Percentiles rank a stretch among this genome's conserved stretches.
Evolutionary conservation across 2,797 vertebrate genomes (phyloP).

Genomic region (Hipposideros larvatus): DNA sequence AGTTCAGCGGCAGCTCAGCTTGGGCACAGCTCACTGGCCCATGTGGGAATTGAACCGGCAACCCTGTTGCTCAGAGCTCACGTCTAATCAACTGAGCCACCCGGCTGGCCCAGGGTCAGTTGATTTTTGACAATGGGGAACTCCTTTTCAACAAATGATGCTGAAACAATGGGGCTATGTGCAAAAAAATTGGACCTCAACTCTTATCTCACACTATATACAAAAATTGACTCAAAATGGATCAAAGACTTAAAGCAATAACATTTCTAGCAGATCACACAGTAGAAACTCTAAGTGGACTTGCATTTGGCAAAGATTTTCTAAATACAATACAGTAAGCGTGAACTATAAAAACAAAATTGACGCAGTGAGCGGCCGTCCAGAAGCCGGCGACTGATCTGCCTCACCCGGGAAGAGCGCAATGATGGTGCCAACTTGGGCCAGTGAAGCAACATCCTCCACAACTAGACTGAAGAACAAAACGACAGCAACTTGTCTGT

Average conservation of each 20-base stretch:
- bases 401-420: too few species aligned
- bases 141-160: slow-evolving; percentile 28
- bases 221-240: background rate
- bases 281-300: background rate
- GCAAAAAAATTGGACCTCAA: background rate
- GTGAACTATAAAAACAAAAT: slow-evolving; percentile 21
- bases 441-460: too few species aligned
- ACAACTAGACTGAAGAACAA: too few species aligned
- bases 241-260: slow-evolving; percentile 6
- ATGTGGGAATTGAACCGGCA: too few species aligned
- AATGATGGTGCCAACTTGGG: too few species aligned
- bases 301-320: slow-evolving; percentile 38
- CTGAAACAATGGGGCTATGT: background rate
- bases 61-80: too few species aligned
- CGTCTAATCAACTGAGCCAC: too few species aligned
- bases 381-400: too few species aligned
- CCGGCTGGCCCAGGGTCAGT: background rate
- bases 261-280: background rate
- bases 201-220: background rate
- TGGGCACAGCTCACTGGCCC: too few species aligned
- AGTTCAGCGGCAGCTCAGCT: too few species aligned
- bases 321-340: slow-evolving; percentile 1
- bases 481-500: too few species aligned
- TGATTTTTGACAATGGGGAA: background rate
- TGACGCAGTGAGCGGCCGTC: too few species aligned